These are phyloP conservation scores for Yponomeuta sedellus DNA, from an alignment of 2,888 invertebrate genomes.

Conservation along the genomic window DNA sequence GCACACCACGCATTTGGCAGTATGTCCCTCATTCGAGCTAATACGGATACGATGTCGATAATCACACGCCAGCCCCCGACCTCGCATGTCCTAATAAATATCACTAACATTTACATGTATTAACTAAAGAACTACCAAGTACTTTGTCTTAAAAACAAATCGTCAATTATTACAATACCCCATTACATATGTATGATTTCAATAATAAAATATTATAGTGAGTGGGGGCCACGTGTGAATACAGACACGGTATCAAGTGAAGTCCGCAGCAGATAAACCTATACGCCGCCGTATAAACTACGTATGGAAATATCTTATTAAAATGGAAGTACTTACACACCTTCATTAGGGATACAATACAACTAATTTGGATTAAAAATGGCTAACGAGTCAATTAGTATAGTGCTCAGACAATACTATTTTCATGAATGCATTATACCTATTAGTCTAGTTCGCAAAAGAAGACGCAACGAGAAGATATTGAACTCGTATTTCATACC, in stretches of 20 bases:
- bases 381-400: slow-evolving; percentile 62
- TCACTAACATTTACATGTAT: slow-evolving; percentile 25
- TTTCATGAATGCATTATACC: slow-evolving; percentile 51
- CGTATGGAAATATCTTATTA: slow-evolving; percentile 68
- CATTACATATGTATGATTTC: slow-evolving; percentile 16
- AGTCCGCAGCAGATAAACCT: slow-evolving; percentile 50
- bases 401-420: slow-evolving; percentile 61
- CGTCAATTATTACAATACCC: slow-evolving; percentile 10
- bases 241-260: slow-evolving; percentile 47
- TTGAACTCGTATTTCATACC: slow-evolving; percentile 39
- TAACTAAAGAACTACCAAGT: slow-evolving; percentile 3
- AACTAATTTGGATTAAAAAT: slow-evolving; percentile 69
- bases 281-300: slow-evolving; percentile 63
- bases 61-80: slow-evolving; percentile 48
- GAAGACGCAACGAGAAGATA: slow-evolving; percentile 55
- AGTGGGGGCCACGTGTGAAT: slow-evolving; percentile 44
- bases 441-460: slow-evolving; percentile 60
- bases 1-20: slow-evolving; percentile 65
- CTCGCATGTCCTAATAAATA: slow-evolving; percentile 30
- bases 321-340: slow-evolving; percentile 74
- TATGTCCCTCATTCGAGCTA: slow-evolving; percentile 48
- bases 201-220: slow-evolving; percentile 16
- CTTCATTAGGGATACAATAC: slow-evolving; percentile 51
- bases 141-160: slow-evolving; percentile 10
- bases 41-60: slow-evolving; percentile 48